A percentile compares a stretch with the other conserved stretches of the same genome.
Conservation (phyloP, 2,797 vertebrate species). For the Sebastes jordani region DNA sequence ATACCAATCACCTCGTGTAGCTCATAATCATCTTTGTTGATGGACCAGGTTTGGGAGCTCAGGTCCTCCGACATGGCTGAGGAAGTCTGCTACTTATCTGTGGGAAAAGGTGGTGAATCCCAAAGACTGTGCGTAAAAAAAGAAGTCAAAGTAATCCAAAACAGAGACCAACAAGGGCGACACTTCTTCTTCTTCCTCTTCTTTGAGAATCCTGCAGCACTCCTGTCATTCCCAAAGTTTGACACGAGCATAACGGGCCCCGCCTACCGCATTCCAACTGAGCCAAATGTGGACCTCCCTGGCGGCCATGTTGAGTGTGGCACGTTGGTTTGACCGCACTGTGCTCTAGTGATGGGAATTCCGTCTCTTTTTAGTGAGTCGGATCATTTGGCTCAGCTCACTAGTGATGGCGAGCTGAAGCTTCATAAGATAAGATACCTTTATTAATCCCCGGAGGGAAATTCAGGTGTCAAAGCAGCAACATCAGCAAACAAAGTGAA, state of each 20-base stretch:
- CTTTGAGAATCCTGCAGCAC: constrained; percentile 81
- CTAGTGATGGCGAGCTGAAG: no score
- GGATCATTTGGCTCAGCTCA: no score
- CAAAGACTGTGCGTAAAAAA: constrained; percentile 59
- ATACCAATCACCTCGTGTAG: constrained; percentile 98
- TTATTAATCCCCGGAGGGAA: no score
- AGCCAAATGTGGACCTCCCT: constrained; percentile 59
- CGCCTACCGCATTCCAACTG: constrained; percentile 83
- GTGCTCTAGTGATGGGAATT: not conserved
- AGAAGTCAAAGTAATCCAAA: constrained; percentile 75
- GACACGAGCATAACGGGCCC: constrained; percentile 82
- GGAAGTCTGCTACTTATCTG: constrained; percentile 56
- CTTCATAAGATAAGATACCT: no score
- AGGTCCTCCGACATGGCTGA: constrained; percentile 93
- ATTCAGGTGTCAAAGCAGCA: no score
- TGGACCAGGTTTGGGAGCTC: constrained; percentile 96
- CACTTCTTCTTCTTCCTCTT: constrained; percentile 77
- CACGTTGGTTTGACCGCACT: not conserved
- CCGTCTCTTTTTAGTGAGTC: no score
- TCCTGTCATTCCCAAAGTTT: constrained; percentile 93
- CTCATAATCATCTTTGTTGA: constrained; percentile 98
- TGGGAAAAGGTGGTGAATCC: constrained; percentile 51
- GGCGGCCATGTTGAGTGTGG: constrained; percentile 81
- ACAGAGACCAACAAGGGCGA: constrained; percentile 69
- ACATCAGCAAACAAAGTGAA: no score